A percentile compares a stretch with the other conserved stretches of the same genome.
These are phyloP conservation scores for Ptychadena robeensis DNA, from an alignment of 2,797 vertebrate species.

Conservation along the genomic window DNA sequence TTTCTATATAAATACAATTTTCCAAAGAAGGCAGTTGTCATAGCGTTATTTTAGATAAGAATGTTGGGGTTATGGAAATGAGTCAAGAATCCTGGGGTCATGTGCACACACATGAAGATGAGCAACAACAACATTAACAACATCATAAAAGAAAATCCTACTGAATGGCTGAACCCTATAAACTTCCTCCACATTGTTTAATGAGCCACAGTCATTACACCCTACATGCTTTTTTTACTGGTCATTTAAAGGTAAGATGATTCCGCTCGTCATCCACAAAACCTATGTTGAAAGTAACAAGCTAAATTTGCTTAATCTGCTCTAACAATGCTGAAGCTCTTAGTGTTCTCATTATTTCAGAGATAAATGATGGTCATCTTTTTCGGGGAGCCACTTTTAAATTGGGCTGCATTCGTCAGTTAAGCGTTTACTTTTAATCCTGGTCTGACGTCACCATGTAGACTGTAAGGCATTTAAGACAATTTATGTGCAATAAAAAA, in stretches of 20 bases:
- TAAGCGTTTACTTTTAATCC: slow-evolving; percentile 36
- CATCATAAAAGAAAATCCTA: neutral
- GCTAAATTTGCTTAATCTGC: neutral
- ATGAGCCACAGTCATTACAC: neutral
- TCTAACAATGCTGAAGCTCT: neutral
- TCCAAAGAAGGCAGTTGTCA: too few species aligned
- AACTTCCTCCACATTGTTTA: too few species aligned
- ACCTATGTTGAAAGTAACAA: slow-evolving; percentile 7
- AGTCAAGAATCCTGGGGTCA: too few species aligned
- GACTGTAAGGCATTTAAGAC: neutral
- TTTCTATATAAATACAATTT: too few species aligned
- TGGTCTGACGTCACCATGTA: neutral
- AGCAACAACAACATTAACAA: neutral
- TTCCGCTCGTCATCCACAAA: neutral
- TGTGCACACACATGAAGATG: too few species aligned
- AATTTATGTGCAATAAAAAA: slow-evolving; percentile 9
- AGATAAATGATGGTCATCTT: neutral
- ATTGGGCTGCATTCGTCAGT: neutral
- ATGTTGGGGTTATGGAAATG: too few species aligned
- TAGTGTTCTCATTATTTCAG: slow-evolving; percentile 7
- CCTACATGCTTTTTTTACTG: neutral
- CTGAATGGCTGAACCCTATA: neutral
- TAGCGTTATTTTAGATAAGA: too few species aligned
- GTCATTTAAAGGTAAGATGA: slow-evolving; percentile 16
- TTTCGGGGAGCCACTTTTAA: neutral